These are phyloP conservation scores for Coranthus polyacanthus DNA, from an alignment of 2,797 vertebrate species.

Conservation along the genomic window DNA sequence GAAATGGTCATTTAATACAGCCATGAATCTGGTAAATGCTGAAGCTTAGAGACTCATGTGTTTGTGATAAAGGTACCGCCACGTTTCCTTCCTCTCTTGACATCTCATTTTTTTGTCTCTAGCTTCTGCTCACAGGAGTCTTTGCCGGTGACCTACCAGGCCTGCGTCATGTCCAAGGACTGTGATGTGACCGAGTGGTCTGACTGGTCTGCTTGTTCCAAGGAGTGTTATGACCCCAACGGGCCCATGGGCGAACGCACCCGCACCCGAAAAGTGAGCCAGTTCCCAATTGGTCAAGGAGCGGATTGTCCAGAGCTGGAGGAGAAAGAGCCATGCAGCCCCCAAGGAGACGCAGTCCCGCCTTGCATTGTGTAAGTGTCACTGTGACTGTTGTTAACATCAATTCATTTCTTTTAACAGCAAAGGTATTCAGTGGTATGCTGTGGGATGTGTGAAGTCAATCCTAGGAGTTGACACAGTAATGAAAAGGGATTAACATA, in stretches of 20 bases:
- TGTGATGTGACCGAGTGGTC: slow-evolving; percentile 94
- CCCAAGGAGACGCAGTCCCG: slow-evolving; percentile 85
- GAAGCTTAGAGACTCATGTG: too few relatives aligned
- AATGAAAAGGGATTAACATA: too few relatives aligned
- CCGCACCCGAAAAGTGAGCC: slow-evolving; percentile 88
- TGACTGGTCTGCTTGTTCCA: slow-evolving; percentile 92
- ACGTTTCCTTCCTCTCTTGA: too few relatives aligned
- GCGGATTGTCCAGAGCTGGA: slow-evolving; percentile 89
- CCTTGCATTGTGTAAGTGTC: slow-evolving; percentile 91
- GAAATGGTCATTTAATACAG: too few relatives aligned
- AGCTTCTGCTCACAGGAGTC: slow-evolving; percentile 92
- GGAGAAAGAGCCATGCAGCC: slow-evolving; percentile 89
- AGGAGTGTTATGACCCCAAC: slow-evolving; percentile 88
- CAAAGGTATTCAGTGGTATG: too few relatives aligned
- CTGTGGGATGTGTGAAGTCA: too few relatives aligned
- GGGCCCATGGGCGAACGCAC: slow-evolving; percentile 87
- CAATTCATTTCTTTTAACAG: too few relatives aligned
- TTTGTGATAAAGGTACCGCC: too few relatives aligned
- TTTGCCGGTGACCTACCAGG: slow-evolving; percentile 92
- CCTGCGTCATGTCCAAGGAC: slow-evolving; percentile 92
- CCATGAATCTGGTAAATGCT: too few relatives aligned
- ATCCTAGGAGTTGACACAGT: too few relatives aligned
- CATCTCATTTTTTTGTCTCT: slow-evolving; percentile 13
- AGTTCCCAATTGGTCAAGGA: slow-evolving; percentile 90
- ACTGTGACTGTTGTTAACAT: too few relatives aligned